Conservation (phyloP, 1,140 invertebrate genomes). For the Lucilia sericata region DNA sequence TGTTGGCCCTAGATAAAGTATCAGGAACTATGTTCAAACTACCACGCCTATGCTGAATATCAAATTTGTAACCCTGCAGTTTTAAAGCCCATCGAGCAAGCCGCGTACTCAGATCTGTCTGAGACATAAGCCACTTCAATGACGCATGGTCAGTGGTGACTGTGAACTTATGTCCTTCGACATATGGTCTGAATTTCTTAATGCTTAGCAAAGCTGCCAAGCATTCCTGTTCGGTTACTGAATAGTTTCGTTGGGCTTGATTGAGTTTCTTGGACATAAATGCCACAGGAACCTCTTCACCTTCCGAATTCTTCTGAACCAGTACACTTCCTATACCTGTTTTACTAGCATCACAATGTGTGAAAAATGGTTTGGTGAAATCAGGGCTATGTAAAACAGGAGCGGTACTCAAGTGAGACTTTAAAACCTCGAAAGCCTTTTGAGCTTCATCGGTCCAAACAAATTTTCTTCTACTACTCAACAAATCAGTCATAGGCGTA, state of each 20-base stretch:
- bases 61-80: conserved; percentile 55
- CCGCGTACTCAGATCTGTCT: conserved; percentile 40
- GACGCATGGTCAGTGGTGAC: conserved; percentile 59
- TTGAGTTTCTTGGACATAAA: conserved; percentile 57
- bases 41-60: conserved; percentile 56
- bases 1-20: conserved; percentile 50
- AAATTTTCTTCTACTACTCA: not conserved
- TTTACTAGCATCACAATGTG: too few species aligned
- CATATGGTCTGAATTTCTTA: too few species aligned
- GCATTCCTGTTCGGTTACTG: conserved; percentile 67
- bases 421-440: conserved; percentile 11
- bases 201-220: conserved; percentile 66
- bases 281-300: conserved; percentile 52
- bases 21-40: conserved; percentile 56
- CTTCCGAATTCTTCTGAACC: not conserved
- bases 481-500: not conserved
- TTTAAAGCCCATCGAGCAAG: conserved; percentile 56
- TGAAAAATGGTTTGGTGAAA: too few species aligned
- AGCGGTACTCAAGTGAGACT: not conserved
- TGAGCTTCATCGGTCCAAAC: conserved; percentile 27
- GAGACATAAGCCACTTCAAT: conserved; percentile 52
- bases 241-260: conserved; percentile 52
- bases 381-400: too few species aligned
- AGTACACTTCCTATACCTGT: too few species aligned
- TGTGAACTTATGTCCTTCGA: conserved; percentile 53